phyloP scores from a whole-genome alignment of 1,140 invertebrate genomes.

The Heliconius himera region DNA sequence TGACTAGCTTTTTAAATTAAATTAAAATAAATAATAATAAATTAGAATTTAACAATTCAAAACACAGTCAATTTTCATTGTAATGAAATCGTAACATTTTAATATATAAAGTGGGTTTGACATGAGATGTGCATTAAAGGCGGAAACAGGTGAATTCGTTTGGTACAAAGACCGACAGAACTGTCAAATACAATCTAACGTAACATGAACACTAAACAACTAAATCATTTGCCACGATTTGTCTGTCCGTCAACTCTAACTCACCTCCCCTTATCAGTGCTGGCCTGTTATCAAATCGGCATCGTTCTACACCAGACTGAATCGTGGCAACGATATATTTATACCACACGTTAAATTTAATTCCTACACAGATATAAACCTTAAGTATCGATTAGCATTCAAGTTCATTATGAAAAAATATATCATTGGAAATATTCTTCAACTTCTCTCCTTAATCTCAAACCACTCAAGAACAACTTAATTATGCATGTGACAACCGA shows the following conservation, averaged over 20 bases:
- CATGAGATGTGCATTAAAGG: slow-evolving; percentile 59
- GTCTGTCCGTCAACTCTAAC: slow-evolving; percentile 33
- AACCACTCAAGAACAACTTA: slow-evolving; percentile 79
- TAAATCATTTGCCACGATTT: slow-evolving; percentile 71
- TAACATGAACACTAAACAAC: slow-evolving; percentile 81
- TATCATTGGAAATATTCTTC: slow-evolving; percentile 81
- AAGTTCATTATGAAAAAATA: slow-evolving; percentile 82
- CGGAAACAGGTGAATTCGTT: slow-evolving; percentile 64
- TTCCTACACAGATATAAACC: slow-evolving; percentile 80
- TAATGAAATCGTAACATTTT: slow-evolving; percentile 46
- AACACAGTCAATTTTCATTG: slow-evolving; percentile 42
- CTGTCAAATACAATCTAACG: slow-evolving; percentile 73
- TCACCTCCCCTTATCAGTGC: slow-evolving; percentile 2
- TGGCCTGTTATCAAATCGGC: slow-evolving; percentile 9
- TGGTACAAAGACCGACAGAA: slow-evolving; percentile 62
- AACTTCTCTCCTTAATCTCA: slow-evolving; percentile 77
- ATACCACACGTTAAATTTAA: slow-evolving; percentile 78
- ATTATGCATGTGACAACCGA: slow-evolving; percentile 80
- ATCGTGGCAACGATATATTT: slow-evolving; percentile 67
- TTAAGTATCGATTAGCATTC: slow-evolving; percentile 79
- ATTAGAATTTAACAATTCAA: slow-evolving; percentile 57
- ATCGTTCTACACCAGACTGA: slow-evolving; percentile 41
- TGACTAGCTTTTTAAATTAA: slow-evolving; percentile 76
- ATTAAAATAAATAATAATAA: slow-evolving; percentile 65
- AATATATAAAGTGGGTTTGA: slow-evolving; percentile 59